Evolutionary conservation across 2,888 invertebrate genomes (phyloP), one percentile per base, ranked within the genome.

Genomic region (Synergus itoensis): DNA sequence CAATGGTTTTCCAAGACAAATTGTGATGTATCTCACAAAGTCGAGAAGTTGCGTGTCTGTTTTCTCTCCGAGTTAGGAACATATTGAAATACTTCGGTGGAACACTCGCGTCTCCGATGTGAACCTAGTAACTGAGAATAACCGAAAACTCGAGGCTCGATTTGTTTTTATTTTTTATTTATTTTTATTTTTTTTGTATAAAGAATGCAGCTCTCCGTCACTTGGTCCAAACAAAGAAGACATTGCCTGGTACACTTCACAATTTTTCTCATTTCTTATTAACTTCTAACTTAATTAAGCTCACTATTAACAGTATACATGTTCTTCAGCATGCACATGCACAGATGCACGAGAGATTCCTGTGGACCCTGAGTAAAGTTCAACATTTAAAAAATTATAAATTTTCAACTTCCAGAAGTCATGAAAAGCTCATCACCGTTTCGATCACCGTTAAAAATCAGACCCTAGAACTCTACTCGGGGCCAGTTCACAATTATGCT

Each of bases 291-390:
- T 88, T 87, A 88, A 89, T 91, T 90, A 92, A 92, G 91, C 92
- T 92, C 92, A 92, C 92, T 92, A 92, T 92, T 92, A 92, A 92
- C 92, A 91, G 90, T 92, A 89, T 91, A 91, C 88, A 89, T 87
- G 86, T 88, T 88, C 85, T 80, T 81, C 84, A 83, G 73, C 86
- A 87, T 89, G 86, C 87, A 84, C 90, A 89, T 88, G 88, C 88
- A 80, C 88, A 83, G 85, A 86, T 87, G 86, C 85, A 85, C 76
- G 84, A 88, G 85, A 89, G 85, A 88, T 88, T 85, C 84, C 84
- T 86, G 86, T 79, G 79, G 67, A 67, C 53, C 63, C 81, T 82
- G 77, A 77, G 18, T 67, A 67, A 65, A 78, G 48, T 73, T 73
- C 45, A 18, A 77, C 53, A 69, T 21, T 28, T 3, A 28, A 28